phyloP scores from a whole-genome alignment of 2,888 invertebrate genomes.

The Notodonta dromedarius region DNA sequence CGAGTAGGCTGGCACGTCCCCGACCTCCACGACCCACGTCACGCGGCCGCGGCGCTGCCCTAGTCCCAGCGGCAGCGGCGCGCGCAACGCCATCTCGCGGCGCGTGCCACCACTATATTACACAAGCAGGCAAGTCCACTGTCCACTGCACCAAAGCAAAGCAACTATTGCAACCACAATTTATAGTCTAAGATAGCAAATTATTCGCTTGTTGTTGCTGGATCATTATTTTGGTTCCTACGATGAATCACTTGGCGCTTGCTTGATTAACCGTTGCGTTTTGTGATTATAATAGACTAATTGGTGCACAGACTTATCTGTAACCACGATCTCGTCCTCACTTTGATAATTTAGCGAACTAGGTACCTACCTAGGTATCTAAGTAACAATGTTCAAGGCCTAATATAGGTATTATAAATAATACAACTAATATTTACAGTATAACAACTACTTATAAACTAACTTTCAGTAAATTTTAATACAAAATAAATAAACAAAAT shows the following conservation, averaged over 20 bases:
- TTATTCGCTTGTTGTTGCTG: no score
- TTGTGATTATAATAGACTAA: background rate
- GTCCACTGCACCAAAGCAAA: background rate
- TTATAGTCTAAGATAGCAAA: no score
- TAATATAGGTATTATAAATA: no score
- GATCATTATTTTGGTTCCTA: background rate
- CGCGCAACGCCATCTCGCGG: conserved; percentile 59
- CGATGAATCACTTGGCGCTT: conserved; percentile 7
- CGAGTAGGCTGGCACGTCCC: conserved; percentile 68
- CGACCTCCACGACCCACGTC: conserved; percentile 81
- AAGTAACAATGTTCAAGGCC: no score
- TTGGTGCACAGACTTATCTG: no score
- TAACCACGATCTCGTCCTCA: no score
- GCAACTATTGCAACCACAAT: background rate
- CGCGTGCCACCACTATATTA: conserved; percentile 22
- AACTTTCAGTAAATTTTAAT: no score
- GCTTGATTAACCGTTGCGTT: conserved; percentile 9
- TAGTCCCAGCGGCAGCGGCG: conserved; percentile 36
- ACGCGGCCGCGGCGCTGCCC: conserved; percentile 60
- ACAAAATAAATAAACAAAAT: no score
- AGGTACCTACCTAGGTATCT: no score
- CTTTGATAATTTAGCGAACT: no score
- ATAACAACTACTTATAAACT: no score
- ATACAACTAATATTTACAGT: no score
- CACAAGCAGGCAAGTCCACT: conserved; percentile 12